These are phyloP conservation scores for Coptodon rendalli DNA, from an alignment of 2,113 vertebrate genomes.

Conservation along the genomic window DNA sequence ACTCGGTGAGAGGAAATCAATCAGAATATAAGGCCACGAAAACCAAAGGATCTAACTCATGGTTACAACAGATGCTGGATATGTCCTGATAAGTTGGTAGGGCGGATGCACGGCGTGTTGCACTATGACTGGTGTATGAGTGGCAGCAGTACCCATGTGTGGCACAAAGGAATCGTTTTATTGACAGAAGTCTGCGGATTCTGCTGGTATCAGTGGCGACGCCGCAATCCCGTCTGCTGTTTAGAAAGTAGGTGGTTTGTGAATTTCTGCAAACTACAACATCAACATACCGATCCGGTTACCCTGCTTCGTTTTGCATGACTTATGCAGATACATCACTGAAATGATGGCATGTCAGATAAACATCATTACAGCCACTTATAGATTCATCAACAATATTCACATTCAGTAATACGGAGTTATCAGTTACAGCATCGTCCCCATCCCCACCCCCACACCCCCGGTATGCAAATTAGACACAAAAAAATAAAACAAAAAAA, in stretches of 20 bases:
- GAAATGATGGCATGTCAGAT: constrained; percentile 20
- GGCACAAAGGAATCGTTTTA: constrained; percentile 23
- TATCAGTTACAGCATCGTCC: not conserved
- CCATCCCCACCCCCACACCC: not conserved
- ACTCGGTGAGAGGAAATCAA: constrained; percentile 7
- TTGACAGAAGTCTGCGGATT: constrained; percentile 4
- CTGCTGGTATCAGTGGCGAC: constrained; percentile 44
- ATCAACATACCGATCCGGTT: not conserved
- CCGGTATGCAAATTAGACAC: not conserved
- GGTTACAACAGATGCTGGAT: constrained; percentile 6
- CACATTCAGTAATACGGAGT: constrained; percentile 52
- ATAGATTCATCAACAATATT: constrained; percentile 47
- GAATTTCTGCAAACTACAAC: not conserved
- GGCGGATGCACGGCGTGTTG: not conserved
- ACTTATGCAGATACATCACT: not conserved
- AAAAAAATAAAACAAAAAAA: not conserved
- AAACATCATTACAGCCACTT: constrained; percentile 32
- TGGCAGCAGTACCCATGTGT: not conserved
- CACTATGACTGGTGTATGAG: not conserved
- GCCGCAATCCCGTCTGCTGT: not conserved
- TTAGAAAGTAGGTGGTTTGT: not conserved
- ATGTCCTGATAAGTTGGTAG: not conserved
- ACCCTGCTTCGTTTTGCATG: constrained; percentile 35
- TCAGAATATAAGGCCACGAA: constrained; percentile 67
- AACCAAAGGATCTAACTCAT: constrained; percentile 50